Percentiles rank a stretch among this genome's conserved stretches.
Conservation (phyloP, 2,113 vertebrate genomes). For the Eptesicus fuscus region DNA sequence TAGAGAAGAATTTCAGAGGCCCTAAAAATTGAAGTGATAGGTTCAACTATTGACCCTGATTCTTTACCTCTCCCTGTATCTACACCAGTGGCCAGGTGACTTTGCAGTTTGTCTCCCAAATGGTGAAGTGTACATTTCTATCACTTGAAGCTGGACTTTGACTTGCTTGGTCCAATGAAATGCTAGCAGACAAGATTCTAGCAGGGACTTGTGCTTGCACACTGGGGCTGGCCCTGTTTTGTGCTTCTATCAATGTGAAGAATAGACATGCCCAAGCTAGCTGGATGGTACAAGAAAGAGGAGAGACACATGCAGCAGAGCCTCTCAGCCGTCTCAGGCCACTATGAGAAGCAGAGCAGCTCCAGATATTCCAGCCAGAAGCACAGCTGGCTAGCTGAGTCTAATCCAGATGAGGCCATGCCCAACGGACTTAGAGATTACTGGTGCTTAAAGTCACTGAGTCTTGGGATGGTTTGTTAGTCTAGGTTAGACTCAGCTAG, state of each 20-base stretch:
- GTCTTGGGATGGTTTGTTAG: neutral
- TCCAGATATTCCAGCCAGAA: too few species aligned
- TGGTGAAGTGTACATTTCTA: neutral
- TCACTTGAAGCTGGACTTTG: neutral
- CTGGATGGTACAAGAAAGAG: neutral
- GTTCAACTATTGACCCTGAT: neutral
- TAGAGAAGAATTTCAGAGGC: neutral
- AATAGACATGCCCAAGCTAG: neutral
- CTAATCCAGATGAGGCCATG: neutral
- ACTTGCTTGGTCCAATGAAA: neutral
- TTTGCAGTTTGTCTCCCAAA: neutral
- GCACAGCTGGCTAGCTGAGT: neutral
- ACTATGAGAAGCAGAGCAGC: neutral
- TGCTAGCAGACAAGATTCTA: neutral
- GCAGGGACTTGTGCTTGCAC: neutral
- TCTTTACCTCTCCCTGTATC: neutral
- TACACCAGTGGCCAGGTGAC: neutral
- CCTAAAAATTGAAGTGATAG: neutral
- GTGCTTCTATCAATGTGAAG: neutral
- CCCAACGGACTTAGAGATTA: neutral
- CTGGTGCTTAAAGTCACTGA: neutral
- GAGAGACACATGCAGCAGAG: neutral
- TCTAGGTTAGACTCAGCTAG: neutral
- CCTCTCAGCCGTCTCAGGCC: too few species aligned
- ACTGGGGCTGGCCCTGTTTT: neutral